Evolutionary conservation across 2,797 vertebrate genomes (phyloP).

Genomic region (Chelidonichthys spinosus): DNA sequence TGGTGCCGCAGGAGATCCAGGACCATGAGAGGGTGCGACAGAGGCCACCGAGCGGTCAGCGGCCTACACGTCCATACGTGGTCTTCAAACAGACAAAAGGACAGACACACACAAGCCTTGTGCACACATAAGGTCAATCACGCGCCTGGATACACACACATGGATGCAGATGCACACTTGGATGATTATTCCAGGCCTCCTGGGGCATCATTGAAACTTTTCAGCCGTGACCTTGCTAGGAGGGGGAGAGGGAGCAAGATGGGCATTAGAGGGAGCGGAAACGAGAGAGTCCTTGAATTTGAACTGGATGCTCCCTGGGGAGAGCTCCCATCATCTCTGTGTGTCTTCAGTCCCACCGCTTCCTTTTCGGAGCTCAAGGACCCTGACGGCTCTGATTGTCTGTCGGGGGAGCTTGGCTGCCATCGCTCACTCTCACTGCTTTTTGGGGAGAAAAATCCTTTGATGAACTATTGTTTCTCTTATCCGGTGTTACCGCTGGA

Average conservation of each 20-base stretch:
- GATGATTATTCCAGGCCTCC: constrained; percentile 62
- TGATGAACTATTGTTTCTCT: constrained; percentile 52
- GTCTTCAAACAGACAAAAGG: constrained; percentile 25
- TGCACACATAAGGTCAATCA: constrained; percentile 62
- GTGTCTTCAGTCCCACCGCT: constrained; percentile 58
- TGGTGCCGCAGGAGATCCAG: constrained; percentile 16
- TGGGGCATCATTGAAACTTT: constrained; percentile 71
- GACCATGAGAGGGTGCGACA: constrained; percentile 2
- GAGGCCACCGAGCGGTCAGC: constrained; percentile 23
- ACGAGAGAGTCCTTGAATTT: constrained; percentile 75
- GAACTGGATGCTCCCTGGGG: constrained; percentile 63
- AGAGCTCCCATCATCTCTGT: constrained; percentile 62
- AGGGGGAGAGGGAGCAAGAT: constrained; percentile 53
- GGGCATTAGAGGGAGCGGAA: constrained; percentile 54
- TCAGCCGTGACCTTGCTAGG: constrained; percentile 71
- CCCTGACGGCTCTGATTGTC: constrained; percentile 46
- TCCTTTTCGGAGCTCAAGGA: constrained; percentile 46
- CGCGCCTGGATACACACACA: constrained; percentile 51
- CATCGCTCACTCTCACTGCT: constrained; percentile 32
- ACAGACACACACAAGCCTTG: constrained; percentile 5
- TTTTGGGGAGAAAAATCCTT: constrained; percentile 47
- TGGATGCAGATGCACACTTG: constrained; percentile 61
- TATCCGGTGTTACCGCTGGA: constrained; percentile 39
- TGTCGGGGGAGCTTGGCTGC: constrained; percentile 35
- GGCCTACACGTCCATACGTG: constrained; percentile 30